Evolutionary conservation across 2,113 vertebrate genomes (phyloP).

Genomic region (Gymnogyps californianus): DNA sequence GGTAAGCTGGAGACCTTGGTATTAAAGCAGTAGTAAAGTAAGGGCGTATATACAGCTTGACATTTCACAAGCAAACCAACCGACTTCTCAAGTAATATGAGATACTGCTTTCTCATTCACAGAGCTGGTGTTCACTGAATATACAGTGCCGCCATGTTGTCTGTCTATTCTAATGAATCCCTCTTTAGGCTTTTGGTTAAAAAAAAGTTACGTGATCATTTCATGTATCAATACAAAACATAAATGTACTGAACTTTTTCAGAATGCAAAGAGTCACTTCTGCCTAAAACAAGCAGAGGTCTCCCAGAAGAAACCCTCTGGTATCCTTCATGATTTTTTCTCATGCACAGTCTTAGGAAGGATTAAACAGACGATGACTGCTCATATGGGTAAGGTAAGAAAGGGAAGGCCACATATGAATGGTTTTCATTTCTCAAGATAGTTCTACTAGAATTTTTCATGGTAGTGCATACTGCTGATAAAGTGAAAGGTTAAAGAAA

Average conservation of each 20-base stretch:
- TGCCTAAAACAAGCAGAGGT: neutral
- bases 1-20: neutral
- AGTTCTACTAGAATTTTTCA: neutral
- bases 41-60: neutral
- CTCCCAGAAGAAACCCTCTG: neutral
- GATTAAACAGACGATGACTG: neutral
- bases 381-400: neutral
- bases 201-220: neutral
- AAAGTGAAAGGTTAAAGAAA: neutral
- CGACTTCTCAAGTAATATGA: neutral
- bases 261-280: neutral
- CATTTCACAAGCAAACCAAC: neutral
- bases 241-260: neutral
- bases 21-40: neutral
- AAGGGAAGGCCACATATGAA: neutral
- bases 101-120: neutral
- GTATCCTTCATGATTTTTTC: neutral
- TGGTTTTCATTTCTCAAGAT: neutral
- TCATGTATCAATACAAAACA: neutral
- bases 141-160: neutral
- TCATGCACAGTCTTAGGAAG: neutral
- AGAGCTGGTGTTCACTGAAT: neutral
- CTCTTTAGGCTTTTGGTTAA: neutral
- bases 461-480: neutral
- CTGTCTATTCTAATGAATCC: neutral